Evolutionary conservation across 1,140 invertebrate species (phyloP).

Genomic region (Notospermus geniculatus): DNA sequence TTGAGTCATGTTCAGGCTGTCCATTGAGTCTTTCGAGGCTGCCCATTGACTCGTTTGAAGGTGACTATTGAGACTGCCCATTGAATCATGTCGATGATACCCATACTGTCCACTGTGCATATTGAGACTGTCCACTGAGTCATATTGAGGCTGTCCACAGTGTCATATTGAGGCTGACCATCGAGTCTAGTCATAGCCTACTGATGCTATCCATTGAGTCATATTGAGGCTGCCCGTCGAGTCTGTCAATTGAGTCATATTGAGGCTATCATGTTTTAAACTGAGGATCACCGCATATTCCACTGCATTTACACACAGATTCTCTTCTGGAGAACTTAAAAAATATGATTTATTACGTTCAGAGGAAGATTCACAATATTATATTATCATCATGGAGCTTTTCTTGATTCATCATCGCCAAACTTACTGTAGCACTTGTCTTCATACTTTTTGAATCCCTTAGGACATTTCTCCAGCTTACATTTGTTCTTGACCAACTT

Average conservation of each 20-base stretch:
- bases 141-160: too few relatives aligned
- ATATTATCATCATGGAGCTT: neutral
- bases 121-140: neutral
- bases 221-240: too few relatives aligned
- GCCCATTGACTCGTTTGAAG: neutral
- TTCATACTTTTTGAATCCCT: neutral
- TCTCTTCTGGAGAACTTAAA: too few relatives aligned
- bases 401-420: neutral
- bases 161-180: neutral
- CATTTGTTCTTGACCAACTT: neutral
- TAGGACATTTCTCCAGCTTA: neutral
- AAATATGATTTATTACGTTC: neutral
- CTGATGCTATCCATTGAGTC: neutral
- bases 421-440: constrained; percentile 8
- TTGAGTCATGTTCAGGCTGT: neutral
- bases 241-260: too few relatives aligned
- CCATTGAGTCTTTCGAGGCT: neutral
- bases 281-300: too few relatives aligned
- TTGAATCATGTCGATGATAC: neutral
- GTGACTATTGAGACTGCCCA: neutral
- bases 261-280: too few relatives aligned
- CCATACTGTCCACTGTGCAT: neutral
- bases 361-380: neutral
- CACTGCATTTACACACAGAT: too few relatives aligned
- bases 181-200: neutral